Base-by-base conservation (phyloP, 2,888 invertebrate genomes). In the Acronicta leporina region DNA sequence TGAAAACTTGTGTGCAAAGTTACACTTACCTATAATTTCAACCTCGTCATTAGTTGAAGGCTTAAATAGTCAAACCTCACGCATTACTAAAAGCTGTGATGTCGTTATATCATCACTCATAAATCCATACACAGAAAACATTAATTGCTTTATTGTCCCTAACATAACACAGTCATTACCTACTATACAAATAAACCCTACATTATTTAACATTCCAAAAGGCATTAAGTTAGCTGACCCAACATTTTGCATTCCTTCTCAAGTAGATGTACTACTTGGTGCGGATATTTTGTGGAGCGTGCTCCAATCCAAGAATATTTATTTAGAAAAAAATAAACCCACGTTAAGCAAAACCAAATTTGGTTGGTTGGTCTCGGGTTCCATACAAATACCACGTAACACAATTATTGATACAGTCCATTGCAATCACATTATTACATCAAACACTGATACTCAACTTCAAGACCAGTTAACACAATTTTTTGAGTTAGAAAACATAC, bases 1-100 rank as follows among this genome's bases (percentile, higher is more conserved):
- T 38, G 38, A 27, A 25, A 46, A 45, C 40, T 8, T 54, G 16
- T 54, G 46, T 46, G 40, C 27, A 13, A 46, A 41, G 27, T 40
- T 54, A 4, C 40, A 46, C 27, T n/a, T 54, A 30, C 27, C 30
- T 15, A 9, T 9, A 0, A 0, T 2, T 41, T 9, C 15, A 1
- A 41, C 41, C 15, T 15, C 15, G 15, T 41, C 41, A 0, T 15
- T 15, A 41, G 41, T 41, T 15, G 14, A 14, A 15, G 41, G 41
- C 0, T 9, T 41, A 10, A 41, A 41, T 15, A 4, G 15, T 15
- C 41, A 41, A 16, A 10, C 15, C 8, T 41, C 41, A 41, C 7
- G 41, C 15, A 41, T 15, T 15, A 15, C 41, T 0, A 15, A 41
- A 15, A 14, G 41, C 9, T 41, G 41, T 15, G 15, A 41, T 41